These are phyloP conservation scores for Zenarchopterus dispar DNA, from an alignment of 2,797 vertebrate genomes.

Conservation along the genomic window DNA sequence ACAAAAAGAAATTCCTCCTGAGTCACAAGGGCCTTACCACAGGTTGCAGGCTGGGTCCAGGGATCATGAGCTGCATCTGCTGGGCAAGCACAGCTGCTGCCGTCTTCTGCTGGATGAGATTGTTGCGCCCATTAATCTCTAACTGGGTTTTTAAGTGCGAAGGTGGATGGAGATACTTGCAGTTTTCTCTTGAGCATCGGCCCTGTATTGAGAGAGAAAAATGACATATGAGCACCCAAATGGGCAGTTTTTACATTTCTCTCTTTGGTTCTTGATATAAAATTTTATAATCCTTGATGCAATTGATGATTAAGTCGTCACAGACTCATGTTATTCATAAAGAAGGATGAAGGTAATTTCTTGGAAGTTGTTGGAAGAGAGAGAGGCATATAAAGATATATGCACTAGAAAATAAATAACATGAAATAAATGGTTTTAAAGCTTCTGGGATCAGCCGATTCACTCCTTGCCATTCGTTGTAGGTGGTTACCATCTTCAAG, in stretches of 20 bases:
- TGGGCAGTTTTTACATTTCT: not conserved
- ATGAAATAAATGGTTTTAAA: no score
- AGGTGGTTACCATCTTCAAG: no score
- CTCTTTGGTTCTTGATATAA: not conserved
- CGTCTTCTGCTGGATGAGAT: conserved; percentile 99
- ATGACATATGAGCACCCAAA: not conserved
- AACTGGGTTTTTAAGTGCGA: conserved; percentile 98
- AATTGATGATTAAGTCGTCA: not conserved
- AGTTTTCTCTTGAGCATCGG: conserved; percentile 97
- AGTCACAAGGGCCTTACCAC: conserved; percentile 83
- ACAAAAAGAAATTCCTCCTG: not conserved
- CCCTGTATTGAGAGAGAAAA: conserved; percentile 82
- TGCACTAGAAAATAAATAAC: no score
- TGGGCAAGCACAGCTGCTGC: conserved; percentile 97
- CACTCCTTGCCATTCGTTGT: no score
- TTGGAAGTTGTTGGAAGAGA: no score
- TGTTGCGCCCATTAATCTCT: conserved; percentile 99
- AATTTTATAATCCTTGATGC: not conserved
- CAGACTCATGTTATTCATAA: not conserved
- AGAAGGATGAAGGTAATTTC: not conserved
- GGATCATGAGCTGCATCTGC: conserved; percentile 99
- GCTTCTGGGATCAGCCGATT: no score
- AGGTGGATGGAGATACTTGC: conserved; percentile 99
- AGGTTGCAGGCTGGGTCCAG: conserved; percentile 91
- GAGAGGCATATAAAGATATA: no score